A percentile compares a stretch with the other conserved stretches of the same genome.
Conservation (phyloP, 2,888 invertebrate genomes). For the Tenthredo livida region DNA sequence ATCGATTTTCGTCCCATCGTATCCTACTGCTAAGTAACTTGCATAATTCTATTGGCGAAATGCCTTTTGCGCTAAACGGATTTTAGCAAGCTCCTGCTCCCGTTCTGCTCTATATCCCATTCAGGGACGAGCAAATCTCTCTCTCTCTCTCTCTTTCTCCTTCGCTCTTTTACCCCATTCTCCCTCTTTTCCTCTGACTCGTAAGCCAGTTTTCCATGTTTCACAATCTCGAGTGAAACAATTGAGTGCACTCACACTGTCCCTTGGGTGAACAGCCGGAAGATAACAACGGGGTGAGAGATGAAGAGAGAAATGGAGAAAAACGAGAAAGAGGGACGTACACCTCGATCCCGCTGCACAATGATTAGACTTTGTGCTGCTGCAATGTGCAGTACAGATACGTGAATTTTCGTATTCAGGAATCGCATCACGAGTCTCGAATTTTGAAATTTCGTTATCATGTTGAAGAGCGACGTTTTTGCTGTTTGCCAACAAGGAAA, state of each 20-base stretch:
- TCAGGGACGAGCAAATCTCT: not conserved
- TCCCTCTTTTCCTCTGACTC: conserved; percentile 23
- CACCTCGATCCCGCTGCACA: not conserved
- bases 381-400: not conserved
- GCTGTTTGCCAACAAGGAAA: not conserved
- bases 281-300: conserved; percentile 6
- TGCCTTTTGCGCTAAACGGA: conserved; percentile 64
- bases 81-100: conserved; percentile 61
- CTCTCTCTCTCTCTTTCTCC: not conserved
- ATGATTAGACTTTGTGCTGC: not conserved
- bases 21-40: not conserved
- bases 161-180: not conserved
- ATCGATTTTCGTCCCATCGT: not conserved
- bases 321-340: not conserved
- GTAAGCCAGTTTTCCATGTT: conserved; percentile 68
- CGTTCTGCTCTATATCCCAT: conserved; percentile 25
- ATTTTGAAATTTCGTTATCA: not conserved
- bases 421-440: not conserved
- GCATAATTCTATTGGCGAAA: conserved; percentile 57
- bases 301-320: not conserved
- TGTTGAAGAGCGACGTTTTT: not conserved
- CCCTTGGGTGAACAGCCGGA: conserved; percentile 51
- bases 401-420: not conserved
- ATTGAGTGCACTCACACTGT: conserved; percentile 66
- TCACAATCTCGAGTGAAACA: conserved; percentile 69